These are phyloP conservation scores for Tetheella fluctuosa DNA, from an alignment of 2,888 invertebrate species.

Conservation along the genomic window DNA sequence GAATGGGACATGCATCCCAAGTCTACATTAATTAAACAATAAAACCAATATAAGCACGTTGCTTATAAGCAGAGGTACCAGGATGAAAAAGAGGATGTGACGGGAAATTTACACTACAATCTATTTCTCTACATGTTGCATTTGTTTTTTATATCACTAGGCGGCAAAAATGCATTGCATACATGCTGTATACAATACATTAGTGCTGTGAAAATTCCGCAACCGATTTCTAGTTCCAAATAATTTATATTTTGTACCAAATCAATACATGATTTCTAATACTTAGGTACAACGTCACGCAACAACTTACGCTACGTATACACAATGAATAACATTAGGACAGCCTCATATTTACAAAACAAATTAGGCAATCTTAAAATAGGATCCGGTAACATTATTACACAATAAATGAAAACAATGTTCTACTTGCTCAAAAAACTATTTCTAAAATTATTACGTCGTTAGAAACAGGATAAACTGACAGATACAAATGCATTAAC, in stretches of 20 bases:
- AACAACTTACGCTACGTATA: background rate
- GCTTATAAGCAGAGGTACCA: no score
- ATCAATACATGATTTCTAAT: background rate
- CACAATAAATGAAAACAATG: background rate
- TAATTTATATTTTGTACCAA: background rate
- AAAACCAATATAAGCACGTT: no score
- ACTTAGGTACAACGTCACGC: background rate
- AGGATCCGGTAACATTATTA: slow-evolving; percentile 8
- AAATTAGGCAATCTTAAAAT: slow-evolving; percentile 13
- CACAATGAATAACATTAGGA: background rate
- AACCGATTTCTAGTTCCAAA: background rate
- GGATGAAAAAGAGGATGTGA: no score
- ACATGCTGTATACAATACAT: no score
- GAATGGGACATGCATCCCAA: no score
- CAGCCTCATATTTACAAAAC: slow-evolving; percentile 6
- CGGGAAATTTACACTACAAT: no score
- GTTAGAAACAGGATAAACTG: background rate
- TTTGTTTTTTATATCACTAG: no score
- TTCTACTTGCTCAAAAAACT: background rate
- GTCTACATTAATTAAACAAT: no score
- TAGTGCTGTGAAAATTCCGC: no score
- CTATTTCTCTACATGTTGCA: no score
- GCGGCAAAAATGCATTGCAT: no score
- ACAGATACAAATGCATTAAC: background rate
- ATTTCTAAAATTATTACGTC: background rate